Conservation (phyloP, 2,888 invertebrate species). For the Polia nebulosa region DNA sequence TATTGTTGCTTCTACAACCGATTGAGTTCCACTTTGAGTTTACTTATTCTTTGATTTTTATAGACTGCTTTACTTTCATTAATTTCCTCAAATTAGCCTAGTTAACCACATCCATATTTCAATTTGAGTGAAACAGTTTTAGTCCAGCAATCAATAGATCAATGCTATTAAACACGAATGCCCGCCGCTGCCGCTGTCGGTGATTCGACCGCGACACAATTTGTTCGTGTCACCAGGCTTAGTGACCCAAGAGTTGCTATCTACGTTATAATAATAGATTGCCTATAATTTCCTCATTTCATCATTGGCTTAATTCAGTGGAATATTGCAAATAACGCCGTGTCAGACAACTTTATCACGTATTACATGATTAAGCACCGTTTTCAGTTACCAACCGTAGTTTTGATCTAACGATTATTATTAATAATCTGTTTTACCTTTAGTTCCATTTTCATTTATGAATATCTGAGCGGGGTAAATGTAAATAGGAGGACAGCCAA, state of each 20-base stretch:
- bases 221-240: constrained; percentile 34
- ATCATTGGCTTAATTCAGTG: constrained; percentile 26
- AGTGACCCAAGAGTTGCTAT: constrained; percentile 24
- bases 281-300: constrained; percentile 30
- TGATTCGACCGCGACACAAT: constrained; percentile 40
- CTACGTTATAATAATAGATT: constrained; percentile 32
- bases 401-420: constrained; percentile 4
- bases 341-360: constrained; percentile 24
- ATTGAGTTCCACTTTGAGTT: constrained; percentile 15
- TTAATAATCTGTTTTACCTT: background rate
- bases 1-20: constrained; percentile 14
- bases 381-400: constrained; percentile 19
- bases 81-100: background rate
- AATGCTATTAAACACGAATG: constrained; percentile 52
- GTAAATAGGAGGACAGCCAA: constrained; percentile 8
- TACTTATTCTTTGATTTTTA: constrained; percentile 16
- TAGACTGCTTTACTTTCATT: background rate
- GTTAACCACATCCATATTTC: constrained; percentile 23
- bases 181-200: constrained; percentile 1
- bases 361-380: constrained; percentile 18
- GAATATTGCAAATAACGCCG: constrained; percentile 21
- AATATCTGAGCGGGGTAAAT: constrained; percentile 19
- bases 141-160: constrained; percentile 49
- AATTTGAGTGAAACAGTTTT: constrained; percentile 42
- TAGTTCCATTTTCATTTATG: constrained; percentile 18